phyloP scores from a whole-genome alignment of 2,113 vertebrate genomes.

The Cyanoramphus novaezelandiae region DNA sequence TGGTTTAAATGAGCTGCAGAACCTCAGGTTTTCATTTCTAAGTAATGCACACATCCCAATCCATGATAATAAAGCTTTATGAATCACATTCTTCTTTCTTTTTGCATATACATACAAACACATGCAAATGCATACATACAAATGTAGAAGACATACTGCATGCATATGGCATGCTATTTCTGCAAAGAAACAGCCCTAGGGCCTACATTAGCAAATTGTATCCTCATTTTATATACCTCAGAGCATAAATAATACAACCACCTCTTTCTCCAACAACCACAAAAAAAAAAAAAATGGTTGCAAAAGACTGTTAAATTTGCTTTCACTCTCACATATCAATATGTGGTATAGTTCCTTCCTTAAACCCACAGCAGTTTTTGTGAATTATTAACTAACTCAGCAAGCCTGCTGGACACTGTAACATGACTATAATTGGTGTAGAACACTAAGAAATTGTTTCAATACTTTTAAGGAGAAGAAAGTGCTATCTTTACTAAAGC shows the following conservation, averaged over 20 bases:
- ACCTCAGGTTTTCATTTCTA: background rate
- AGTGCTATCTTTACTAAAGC: background rate
- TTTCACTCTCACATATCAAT: background rate
- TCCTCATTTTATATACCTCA: background rate
- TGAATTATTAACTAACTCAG: constrained; percentile 9
- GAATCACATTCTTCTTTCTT: background rate
- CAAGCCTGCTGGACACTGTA: background rate
- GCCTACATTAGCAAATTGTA: background rate
- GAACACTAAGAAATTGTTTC: constrained; percentile 12
- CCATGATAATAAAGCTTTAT: background rate
- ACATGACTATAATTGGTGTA: constrained; percentile 10
- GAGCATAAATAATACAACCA: background rate
- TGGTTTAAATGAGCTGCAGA: background rate
- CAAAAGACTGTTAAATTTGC: background rate
- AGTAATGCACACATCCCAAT: background rate
- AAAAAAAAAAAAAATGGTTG: background rate
- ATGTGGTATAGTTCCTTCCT: background rate
- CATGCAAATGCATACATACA: background rate
- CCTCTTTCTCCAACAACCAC: background rate
- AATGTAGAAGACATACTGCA: background rate
- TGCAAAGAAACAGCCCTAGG: background rate
- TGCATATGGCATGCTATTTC: background rate
- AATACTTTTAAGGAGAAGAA: background rate
- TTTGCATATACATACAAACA: background rate
- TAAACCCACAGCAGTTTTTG: background rate